phyloP scores from a whole-genome alignment of 2,888 invertebrate species.

The Seira ritae region DNA sequence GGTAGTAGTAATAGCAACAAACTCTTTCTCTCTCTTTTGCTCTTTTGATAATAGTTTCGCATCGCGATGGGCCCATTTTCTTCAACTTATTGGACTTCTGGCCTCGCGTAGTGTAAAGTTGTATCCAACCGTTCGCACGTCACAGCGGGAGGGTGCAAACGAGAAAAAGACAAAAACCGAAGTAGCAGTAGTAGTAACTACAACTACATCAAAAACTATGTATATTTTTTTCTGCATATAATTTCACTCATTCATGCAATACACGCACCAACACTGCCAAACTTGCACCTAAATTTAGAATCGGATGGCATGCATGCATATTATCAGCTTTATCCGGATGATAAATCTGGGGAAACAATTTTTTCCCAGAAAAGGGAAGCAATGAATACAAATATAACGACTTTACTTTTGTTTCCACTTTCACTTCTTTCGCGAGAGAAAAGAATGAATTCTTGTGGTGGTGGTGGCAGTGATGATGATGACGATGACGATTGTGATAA shows the following conservation, averaged over 20 bases:
- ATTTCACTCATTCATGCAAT: slow-evolving; percentile 4
- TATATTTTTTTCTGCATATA: background rate
- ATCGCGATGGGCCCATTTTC: background rate
- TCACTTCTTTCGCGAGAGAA: too few species aligned
- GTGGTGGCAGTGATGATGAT: background rate
- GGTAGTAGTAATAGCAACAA: too few species aligned
- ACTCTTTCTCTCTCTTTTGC: background rate
- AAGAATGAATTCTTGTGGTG: background rate
- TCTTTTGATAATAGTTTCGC: background rate
- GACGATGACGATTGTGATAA: background rate
- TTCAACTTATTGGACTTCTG: slow-evolving; percentile 11
- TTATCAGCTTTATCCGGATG: slow-evolving; percentile 6
- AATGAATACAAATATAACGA: background rate
- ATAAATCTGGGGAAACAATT: background rate
- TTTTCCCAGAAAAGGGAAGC: background rate
- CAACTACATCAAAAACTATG: background rate
- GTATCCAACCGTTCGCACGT: slow-evolving; percentile 6
- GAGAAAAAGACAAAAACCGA: background rate
- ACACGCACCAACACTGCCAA: too few species aligned
- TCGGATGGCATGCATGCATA: too few species aligned
- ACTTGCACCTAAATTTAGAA: too few species aligned
- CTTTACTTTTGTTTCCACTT: slow-evolving; percentile 5
- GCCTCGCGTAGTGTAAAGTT: background rate
- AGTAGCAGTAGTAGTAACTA: background rate
- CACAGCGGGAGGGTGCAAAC: slow-evolving; percentile 51